phyloP scores from a whole-genome alignment of 2,113 vertebrate species.

The Microtus richardsoni region DNA sequence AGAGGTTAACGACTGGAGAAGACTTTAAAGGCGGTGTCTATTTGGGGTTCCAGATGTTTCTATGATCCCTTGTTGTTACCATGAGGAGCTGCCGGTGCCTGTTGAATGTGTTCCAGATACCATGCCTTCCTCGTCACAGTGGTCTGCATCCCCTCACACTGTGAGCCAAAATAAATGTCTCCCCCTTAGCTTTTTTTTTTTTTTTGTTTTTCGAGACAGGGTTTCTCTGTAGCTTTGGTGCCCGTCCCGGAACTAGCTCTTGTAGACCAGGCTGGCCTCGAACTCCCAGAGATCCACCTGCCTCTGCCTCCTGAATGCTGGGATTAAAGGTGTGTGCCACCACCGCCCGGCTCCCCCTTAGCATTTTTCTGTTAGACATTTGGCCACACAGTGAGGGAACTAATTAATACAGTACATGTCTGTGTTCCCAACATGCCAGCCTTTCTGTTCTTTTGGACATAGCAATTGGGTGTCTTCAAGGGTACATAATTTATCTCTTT shows the following conservation, averaged over 20 bases:
- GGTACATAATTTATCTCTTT: background rate
- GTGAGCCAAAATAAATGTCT: background rate
- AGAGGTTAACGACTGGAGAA: background rate
- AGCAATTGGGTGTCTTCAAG: background rate
- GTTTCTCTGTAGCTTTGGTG: too few species aligned
- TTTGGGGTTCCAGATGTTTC: background rate
- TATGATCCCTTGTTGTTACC: background rate
- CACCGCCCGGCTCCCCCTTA: too few species aligned
- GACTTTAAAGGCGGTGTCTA: background rate
- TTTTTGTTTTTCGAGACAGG: too few species aligned
- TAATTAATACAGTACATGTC: background rate
- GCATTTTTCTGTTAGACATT: too few species aligned
- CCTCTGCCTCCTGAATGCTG: too few species aligned
- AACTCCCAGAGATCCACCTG: too few species aligned
- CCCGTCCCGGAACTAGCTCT: too few species aligned
- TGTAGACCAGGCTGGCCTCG: too few species aligned
- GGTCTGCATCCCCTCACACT: background rate
- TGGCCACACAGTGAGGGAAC: background rate
- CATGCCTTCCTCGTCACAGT: too few species aligned
- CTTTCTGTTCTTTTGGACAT: background rate
- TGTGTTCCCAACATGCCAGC: background rate
- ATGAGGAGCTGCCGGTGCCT: background rate
- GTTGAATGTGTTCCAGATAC: too few species aligned
- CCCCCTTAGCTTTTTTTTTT: too few species aligned
- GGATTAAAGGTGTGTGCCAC: too few species aligned